These are phyloP conservation scores for Cordilura impudica DNA, from an alignment of 2,888 invertebrate species.

Conservation along the genomic window DNA sequence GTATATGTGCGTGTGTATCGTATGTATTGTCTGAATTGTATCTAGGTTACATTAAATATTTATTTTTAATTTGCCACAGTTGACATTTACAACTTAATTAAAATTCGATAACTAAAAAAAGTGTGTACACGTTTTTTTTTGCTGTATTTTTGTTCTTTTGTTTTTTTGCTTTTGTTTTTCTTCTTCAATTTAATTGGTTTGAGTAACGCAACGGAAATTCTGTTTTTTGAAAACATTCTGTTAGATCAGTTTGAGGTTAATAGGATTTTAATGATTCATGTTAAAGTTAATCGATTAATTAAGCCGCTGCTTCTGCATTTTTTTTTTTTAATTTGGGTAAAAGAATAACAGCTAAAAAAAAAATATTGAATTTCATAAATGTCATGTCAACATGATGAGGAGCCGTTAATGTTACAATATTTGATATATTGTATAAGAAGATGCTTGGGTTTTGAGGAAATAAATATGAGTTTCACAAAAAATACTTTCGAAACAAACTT, in stretches of 20 bases:
- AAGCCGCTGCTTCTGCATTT: conserved; percentile 12
- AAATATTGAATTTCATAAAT: conserved; percentile 47
- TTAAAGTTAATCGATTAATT: conserved; percentile 43
- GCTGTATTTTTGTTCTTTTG: background rate
- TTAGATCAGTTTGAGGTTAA: conserved; percentile 37
- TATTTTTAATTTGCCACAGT: conserved; percentile 32
- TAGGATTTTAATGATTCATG: conserved; percentile 49
- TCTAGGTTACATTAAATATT: conserved; percentile 9
- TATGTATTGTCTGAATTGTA: background rate
- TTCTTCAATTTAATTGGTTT: background rate
- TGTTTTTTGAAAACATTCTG: background rate
- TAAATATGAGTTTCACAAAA: background rate
- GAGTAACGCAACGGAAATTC: background rate
- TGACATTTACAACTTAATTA: conserved; percentile 42
- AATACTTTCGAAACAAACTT: conserved; percentile 33
- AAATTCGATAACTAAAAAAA: conserved; percentile 1
- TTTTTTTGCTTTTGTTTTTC: background rate
- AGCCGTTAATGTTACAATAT: background rate
- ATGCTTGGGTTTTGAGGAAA: background rate
- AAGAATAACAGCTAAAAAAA: background rate
- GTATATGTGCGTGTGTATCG: background rate
- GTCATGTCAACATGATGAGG: conserved; percentile 20
- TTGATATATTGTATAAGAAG: background rate
- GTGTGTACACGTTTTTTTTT: too few species aligned
- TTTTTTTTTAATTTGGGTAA: background rate